A percentile compares a stretch with the other conserved stretches of the same genome.
phyloP scores from a whole-genome alignment of 1,140 invertebrate genomes.

The Oedothorax gibbosus region DNA sequence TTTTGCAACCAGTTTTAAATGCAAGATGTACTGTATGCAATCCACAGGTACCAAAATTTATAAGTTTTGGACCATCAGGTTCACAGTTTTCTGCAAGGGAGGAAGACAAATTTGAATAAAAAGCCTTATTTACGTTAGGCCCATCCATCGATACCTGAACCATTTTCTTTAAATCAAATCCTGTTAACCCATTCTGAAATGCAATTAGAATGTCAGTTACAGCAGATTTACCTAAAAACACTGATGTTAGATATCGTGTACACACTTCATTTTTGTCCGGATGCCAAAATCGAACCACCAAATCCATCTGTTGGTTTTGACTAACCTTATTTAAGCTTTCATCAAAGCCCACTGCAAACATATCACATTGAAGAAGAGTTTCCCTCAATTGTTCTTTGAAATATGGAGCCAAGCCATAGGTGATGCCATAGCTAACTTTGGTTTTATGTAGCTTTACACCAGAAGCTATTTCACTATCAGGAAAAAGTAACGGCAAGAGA shows the following conservation, averaged over 20 bases:
- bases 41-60: constrained; percentile 12
- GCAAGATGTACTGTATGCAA: constrained; percentile 1
- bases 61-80: neutral
- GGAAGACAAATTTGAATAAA: neutral
- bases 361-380: no score
- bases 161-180: neutral
- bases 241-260: constrained; percentile 10
- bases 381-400: no score
- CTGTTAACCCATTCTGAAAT: neutral
- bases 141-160: constrained; percentile 15
- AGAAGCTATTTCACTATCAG: no score
- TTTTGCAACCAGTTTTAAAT: neutral
- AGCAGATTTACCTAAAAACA: constrained; percentile 4
- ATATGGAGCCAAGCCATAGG: no score
- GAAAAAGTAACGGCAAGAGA: no score
- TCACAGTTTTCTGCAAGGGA: neutral
- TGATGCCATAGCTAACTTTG: no score
- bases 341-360: no score
- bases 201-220: neutral
- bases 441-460: no score
- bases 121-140: neutral
- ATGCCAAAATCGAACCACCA: constrained; percentile 4
- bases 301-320: neutral
- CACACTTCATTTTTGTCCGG: no score
- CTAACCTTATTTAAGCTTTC: constrained; percentile 1